Evolutionary conservation across 2,797 vertebrate species (phyloP).

Genomic region (Trachurus trachurus): DNA sequence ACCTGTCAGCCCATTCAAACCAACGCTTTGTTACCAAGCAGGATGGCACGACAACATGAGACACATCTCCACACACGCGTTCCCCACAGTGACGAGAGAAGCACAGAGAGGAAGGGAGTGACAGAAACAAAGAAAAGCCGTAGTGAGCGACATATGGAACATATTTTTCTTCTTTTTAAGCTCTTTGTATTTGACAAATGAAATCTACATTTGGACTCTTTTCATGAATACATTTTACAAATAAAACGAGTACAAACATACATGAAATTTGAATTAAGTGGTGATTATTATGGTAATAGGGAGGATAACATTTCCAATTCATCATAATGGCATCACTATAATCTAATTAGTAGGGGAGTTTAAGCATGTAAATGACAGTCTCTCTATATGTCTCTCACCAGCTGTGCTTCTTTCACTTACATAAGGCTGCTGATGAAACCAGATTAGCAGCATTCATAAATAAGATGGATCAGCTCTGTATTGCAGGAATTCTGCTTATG

Average conservation of each 20-base stretch:
- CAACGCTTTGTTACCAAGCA: slow-evolving; percentile 64
- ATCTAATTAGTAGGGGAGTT: slow-evolving; percentile 21
- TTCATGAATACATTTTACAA: background rate
- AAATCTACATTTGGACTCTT: background rate
- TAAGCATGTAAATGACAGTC: slow-evolving; percentile 36
- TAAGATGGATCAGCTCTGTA: slow-evolving; percentile 1
- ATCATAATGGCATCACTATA: slow-evolving; percentile 9
- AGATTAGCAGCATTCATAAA: slow-evolving; percentile 30
- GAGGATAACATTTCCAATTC: slow-evolving; percentile 5
- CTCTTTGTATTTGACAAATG: slow-evolving; percentile 14
- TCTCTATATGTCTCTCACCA: slow-evolving; percentile 25
- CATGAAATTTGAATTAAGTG: background rate
- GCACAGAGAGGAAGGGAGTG: slow-evolving; percentile 10
- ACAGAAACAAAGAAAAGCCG: slow-evolving; percentile 50
- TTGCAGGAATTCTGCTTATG: background rate
- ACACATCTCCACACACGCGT: slow-evolving; percentile 28
- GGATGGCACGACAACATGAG: slow-evolving; percentile 54
- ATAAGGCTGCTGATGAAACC: slow-evolving; percentile 23
- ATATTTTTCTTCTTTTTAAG: background rate
- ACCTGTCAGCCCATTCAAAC: slow-evolving; percentile 74
- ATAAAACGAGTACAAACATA: background rate
- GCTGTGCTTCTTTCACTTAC: slow-evolving; percentile 27
- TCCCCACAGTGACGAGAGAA: slow-evolving; percentile 49
- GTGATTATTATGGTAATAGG: slow-evolving; percentile 5
- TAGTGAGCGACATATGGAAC: slow-evolving; percentile 15